Base-by-base conservation (phyloP, 2,888 invertebrate genomes). In the Hofmannophila pseudospretella region DNA sequence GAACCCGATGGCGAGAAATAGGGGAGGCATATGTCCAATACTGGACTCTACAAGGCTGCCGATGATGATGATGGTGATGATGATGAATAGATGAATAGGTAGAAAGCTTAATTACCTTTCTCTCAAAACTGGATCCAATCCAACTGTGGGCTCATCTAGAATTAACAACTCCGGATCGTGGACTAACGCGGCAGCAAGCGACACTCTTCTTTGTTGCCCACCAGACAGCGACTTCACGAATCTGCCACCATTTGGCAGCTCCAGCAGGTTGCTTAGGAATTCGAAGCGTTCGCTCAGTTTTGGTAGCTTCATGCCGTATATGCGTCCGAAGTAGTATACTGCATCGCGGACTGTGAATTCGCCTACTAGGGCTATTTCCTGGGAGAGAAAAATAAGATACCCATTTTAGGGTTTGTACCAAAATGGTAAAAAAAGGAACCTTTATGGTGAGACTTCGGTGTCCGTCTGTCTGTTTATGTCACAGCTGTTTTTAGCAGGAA, bases 71-170 rank as follows among this genome's bases (percentile, higher is more conserved):
- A n/a, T n/a, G n/a, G n/a, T n/a, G n/a, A n/a, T n/a, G n/a, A n/a
- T n/a, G n/a, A n/a, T n/a, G n/a, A n/a, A n/a, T n/a, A n/a, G n/a
- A n/a, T n/a, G n/a, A n/a, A n/a, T n/a, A n/a, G n/a, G n/a, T n/a
- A n/a, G n/a, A n/a, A n/a, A n/a, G n/a, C n/a, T n/a, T n/a, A n/a
- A n/a, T n/a, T n/a, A 93, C 95, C 91, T 91, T 72, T 94, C 93
- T 69, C 96, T 89, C 36, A 97, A 78, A 45, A 97, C 89, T 0
- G 97, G 97, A 82, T 97, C 97, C 40, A 97, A 88, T 0, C 97
- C 97, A n/a, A 96, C 97, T 0, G 97, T 97, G 0, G 97, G 97
- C 66, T 97, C 97, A 62, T 97, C 97, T 55, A 97, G 76, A 42
- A 97, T 96, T 16, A 97, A 82, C 19, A 97, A 75, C 67, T 96